These are phyloP conservation scores for Hucho hucho DNA, from an alignment of 2,113 vertebrate species.

Conservation along the genomic window DNA sequence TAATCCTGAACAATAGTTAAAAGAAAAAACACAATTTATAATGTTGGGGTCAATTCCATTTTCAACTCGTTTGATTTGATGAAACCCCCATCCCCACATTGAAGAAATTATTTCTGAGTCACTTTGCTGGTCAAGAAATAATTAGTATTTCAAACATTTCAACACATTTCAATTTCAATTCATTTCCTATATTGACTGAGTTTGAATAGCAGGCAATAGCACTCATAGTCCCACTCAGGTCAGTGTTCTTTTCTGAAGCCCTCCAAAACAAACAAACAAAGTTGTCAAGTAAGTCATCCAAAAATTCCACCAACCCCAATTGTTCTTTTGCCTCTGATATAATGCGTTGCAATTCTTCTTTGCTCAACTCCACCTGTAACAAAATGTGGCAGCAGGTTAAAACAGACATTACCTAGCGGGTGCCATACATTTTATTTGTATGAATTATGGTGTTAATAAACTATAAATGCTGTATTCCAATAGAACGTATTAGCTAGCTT, in stretches of 20 bases:
- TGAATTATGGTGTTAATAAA: too few species aligned
- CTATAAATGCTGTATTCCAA: too few species aligned
- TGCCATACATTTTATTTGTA: background rate
- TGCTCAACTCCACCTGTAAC: constrained; percentile 73
- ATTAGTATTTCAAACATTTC: too few species aligned
- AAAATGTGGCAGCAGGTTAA: background rate
- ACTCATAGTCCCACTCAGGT: background rate
- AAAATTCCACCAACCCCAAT: constrained; percentile 54
- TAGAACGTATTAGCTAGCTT: too few species aligned
- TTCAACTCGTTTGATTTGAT: too few species aligned
- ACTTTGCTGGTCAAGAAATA: too few species aligned
- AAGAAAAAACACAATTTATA: too few species aligned
- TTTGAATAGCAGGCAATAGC: background rate
- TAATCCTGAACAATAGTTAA: too few species aligned
- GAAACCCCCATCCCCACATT: too few species aligned
- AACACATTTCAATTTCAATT: background rate
- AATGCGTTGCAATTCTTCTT: constrained; percentile 76
- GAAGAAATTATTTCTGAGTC: too few species aligned
- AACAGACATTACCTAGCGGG: background rate
- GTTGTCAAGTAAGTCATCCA: background rate
- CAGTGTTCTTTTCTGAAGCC: background rate
- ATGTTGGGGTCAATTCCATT: too few species aligned
- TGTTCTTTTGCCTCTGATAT: constrained; percentile 72
- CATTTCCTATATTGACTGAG: background rate
- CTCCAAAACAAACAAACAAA: background rate